Evolutionary conservation across 2,797 vertebrate genomes (phyloP).

Genomic region (Danio aesculapii): DNA sequence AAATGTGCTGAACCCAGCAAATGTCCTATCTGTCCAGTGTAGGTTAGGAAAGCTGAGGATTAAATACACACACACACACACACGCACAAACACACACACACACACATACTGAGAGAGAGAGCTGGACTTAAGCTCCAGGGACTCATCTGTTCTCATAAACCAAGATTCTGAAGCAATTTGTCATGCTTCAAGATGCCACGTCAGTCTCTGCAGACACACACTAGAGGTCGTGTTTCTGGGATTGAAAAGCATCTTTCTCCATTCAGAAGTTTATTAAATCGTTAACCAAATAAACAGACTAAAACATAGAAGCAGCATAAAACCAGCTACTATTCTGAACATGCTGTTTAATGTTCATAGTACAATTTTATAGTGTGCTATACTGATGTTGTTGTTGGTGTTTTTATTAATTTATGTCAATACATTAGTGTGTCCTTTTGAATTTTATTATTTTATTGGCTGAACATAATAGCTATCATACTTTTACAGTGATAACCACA

Average conservation of each 20-base stretch:
- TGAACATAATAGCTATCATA: no score
- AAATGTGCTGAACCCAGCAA: constrained; percentile 53
- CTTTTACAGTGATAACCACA: no score
- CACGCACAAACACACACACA: constrained; percentile 10
- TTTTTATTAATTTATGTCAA: background rate
- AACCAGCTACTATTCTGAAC: no score
- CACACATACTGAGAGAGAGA: background rate
- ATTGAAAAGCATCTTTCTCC: background rate
- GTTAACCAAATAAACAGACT: no score
- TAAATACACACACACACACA: constrained; percentile 30
- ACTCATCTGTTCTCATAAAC: constrained; percentile 43
- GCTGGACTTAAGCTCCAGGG: constrained; percentile 36
- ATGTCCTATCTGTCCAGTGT: constrained; percentile 40
- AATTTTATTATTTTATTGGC: no score
- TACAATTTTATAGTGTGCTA: background rate
- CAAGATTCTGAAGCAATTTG: constrained; percentile 46
- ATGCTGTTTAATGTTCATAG: no score
- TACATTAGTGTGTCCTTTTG: no score
- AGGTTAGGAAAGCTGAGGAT: constrained; percentile 41
- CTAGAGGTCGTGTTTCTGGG: background rate
- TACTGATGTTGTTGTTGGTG: no score
- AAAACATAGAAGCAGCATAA: no score
- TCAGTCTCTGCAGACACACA: background rate
- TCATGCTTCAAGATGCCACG: constrained; percentile 32
- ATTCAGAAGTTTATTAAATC: no score